phyloP scores from a whole-genome alignment of 2,113 vertebrate genomes.

The Smithornis capensis region DNA sequence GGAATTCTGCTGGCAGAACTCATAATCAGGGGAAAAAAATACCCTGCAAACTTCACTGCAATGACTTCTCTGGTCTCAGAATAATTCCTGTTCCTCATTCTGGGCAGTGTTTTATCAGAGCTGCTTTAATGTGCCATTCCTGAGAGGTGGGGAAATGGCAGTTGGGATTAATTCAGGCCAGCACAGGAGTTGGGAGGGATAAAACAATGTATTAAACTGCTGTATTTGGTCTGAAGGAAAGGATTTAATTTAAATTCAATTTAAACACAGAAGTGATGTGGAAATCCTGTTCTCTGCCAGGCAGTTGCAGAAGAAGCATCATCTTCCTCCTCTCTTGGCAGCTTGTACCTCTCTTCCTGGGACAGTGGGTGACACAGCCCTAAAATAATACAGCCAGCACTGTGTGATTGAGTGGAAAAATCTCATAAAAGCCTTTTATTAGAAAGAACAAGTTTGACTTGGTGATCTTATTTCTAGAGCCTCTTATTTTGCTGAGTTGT shows the following conservation, averaged over 20 bases:
- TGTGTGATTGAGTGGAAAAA: not conserved
- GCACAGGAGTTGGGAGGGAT: not conserved
- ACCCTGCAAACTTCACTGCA: not conserved
- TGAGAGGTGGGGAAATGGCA: not conserved
- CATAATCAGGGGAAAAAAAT: not conserved
- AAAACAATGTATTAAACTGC: not conserved
- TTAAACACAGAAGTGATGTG: not conserved
- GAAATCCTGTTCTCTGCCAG: not conserved
- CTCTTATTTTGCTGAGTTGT: not conserved
- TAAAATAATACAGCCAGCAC: not conserved
- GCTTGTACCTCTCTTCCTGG: not conserved
- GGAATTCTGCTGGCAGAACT: not conserved
- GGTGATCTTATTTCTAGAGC: not conserved
- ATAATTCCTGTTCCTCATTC: accelerated
- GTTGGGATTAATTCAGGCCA: not conserved
- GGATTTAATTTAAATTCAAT: not conserved
- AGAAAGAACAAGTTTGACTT: not conserved
- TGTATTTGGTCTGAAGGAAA: not conserved
- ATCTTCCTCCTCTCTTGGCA: not conserved
- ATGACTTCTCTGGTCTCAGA: not conserved
- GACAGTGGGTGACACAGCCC: not conserved
- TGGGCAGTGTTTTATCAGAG: not conserved
- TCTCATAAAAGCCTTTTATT: not conserved
- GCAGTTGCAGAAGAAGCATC: not conserved
- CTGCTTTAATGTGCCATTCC: not conserved